Evolutionary conservation across 2,888 invertebrate genomes (phyloP), one percentile per base, ranked within the genome.

Genomic region (Caenorhabditis panamensis): DNA sequence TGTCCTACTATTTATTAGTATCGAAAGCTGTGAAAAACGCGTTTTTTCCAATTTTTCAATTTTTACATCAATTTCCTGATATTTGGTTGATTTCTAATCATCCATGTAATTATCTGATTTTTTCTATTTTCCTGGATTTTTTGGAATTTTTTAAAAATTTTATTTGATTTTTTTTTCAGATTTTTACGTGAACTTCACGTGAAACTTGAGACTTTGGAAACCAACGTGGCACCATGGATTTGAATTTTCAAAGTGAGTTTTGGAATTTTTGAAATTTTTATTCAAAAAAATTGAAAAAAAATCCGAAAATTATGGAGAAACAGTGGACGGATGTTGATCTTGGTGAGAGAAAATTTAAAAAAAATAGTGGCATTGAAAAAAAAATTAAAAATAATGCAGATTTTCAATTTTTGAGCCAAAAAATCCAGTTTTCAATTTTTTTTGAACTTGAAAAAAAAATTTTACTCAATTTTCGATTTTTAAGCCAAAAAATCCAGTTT

Each of bases 191-290:
- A 56, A 20, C 54, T 68, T 8, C 20, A 24, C 26, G 31, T 31
- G 31, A 31, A 26, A 64, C 13, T 22, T 18, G 44, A 6, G 13
- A 49, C 72, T 22, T 58, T 6, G 11, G 26, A 24, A 78, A 71
- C n/a, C n/a, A n/a, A n/a, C n/a, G n/a, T n/a, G n/a, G n/a, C n/a
- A n/a, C n/a, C 71, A 76, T 82, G 67, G 82, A 83, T 82, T 80
- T 86, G 59, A 82, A 86, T 58, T 86, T 86, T 82, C 86, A 86
- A 72, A 83, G 85, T 85, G 53, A 84, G 84, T 80, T 67, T 62
- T 80, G 24, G 53, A 53, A 22, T 47, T 47, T 20, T 31, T 44
- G 18, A 56, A 24, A 53, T 37, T 41, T 16, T 59, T 4, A n/a
- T n/a, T n/a, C n/a, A n/a, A n/a, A 24, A 59, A 59, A 37, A 22